Conservation (phyloP, 2,888 invertebrate species). For the Chrysolina americana region DNA sequence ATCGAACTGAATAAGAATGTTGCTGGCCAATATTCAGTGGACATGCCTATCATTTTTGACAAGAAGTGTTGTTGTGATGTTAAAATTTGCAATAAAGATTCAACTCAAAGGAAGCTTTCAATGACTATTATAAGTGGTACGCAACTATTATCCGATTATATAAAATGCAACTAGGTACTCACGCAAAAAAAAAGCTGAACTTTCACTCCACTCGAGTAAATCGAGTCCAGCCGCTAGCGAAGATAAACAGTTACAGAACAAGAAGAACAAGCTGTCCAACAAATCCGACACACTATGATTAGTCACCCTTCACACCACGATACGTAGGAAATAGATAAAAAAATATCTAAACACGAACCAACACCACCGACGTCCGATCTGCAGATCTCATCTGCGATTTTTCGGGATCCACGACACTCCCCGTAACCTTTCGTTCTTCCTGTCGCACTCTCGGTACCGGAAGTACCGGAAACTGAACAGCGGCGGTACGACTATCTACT, state of each 20-base stretch:
- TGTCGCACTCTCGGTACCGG: background rate
- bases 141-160: no score
- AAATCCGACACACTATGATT: background rate
- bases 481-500: background rate
- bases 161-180: slow-evolving; percentile 1
- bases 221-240: background rate
- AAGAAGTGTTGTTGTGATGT: no score
- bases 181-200: slow-evolving; percentile 16
- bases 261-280: background rate
- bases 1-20: no score
- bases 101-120: no score
- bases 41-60: no score
- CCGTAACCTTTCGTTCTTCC: slow-evolving; percentile 1
- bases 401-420: slow-evolving; percentile 17
- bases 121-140: no score
- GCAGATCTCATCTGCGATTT: slow-evolving; percentile 13
- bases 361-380: background rate
- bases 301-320: slow-evolving; percentile 19
- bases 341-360: background rate
- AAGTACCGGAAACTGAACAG: slow-evolving; percentile 7
- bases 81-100: no score
- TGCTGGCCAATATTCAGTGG: no score
- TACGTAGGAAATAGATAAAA: background rate
- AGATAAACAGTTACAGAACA: background rate
- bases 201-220: slow-evolving; percentile 9